Evolutionary conservation across 2,888 invertebrate genomes (phyloP).

Genomic region (Homarus gammarus): DNA sequence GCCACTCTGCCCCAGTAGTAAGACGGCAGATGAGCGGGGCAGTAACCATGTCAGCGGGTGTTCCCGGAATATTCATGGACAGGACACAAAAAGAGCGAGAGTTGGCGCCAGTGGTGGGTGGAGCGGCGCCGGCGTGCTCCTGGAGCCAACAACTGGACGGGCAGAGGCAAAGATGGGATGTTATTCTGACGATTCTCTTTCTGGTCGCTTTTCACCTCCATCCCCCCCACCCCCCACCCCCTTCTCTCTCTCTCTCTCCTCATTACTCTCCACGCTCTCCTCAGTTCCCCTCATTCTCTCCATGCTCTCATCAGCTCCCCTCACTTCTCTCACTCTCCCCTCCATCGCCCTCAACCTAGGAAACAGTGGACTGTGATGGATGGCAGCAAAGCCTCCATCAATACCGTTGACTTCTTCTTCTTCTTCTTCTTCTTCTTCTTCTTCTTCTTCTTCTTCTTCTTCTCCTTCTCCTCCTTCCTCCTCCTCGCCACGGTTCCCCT

Average conservation of each 20-base stretch:
- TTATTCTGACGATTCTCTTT: not conserved
- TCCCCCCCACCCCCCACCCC: not conserved
- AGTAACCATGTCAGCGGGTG: not conserved
- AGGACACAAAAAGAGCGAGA: not conserved
- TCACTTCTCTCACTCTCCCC: not conserved
- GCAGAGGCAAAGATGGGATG: not conserved
- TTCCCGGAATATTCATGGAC: not conserved
- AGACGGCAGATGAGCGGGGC: not conserved
- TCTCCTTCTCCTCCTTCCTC: not conserved
- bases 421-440: too few species aligned
- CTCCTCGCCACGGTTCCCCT: not conserved
- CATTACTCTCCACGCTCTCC: not conserved
- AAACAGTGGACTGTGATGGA: constrained; percentile 12
- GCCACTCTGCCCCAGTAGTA: too few species aligned
- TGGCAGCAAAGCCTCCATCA: not conserved
- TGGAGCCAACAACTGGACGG: not conserved
- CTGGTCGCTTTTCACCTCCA: not conserved
- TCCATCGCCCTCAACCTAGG: not conserved
- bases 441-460: not conserved
- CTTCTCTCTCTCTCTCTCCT: not conserved
- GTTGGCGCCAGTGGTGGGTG: not conserved
- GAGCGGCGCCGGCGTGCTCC: not conserved
- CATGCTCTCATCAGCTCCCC: not conserved
- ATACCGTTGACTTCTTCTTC: not conserved
- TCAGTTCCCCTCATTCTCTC: not conserved